Evolutionary conservation across 2,888 invertebrate species (phyloP).

Genomic region (Drosophila longiperda): DNA sequence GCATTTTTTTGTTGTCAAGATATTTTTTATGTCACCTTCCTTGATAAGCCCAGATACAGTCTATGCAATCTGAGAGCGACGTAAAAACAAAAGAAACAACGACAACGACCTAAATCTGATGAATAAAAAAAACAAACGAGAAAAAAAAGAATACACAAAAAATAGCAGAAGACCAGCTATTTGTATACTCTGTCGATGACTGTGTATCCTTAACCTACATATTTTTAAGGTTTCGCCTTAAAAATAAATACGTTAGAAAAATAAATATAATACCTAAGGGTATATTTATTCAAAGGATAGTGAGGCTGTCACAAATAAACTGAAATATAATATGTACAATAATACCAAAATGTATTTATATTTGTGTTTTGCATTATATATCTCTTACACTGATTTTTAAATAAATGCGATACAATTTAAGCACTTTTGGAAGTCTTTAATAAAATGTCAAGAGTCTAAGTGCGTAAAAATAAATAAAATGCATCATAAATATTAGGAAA

Average conservation of each 20-base stretch:
- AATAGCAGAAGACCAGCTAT: not conserved
- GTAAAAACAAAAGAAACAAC: conserved; percentile 46
- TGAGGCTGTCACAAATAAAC: not conserved
- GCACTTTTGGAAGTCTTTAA: not conserved
- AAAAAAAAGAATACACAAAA: not conserved
- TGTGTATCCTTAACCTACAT: not conserved
- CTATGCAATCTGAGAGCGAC: conserved; percentile 46
- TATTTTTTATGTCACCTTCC: conserved; percentile 37
- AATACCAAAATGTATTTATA: not conserved
- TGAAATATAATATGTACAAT: not conserved
- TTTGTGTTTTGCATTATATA: not conserved
- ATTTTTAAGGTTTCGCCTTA: not conserved
- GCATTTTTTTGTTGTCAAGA: conserved; percentile 1
- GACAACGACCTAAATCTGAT: conserved; percentile 52
- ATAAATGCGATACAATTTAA: not conserved
- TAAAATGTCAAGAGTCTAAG: not conserved
- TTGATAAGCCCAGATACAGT: conserved; percentile 20
- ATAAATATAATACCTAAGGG: not conserved
- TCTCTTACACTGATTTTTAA: not conserved
- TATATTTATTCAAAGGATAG: not conserved
- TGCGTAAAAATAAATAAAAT: not conserved
- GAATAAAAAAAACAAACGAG: not conserved
- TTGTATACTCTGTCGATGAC: conserved; percentile 27
- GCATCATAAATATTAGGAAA: not conserved
- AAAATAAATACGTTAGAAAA: not conserved